These are phyloP conservation scores for Phoxinus phoxinus DNA, from an alignment of 2,113 vertebrate species.

Conservation along the genomic window DNA sequence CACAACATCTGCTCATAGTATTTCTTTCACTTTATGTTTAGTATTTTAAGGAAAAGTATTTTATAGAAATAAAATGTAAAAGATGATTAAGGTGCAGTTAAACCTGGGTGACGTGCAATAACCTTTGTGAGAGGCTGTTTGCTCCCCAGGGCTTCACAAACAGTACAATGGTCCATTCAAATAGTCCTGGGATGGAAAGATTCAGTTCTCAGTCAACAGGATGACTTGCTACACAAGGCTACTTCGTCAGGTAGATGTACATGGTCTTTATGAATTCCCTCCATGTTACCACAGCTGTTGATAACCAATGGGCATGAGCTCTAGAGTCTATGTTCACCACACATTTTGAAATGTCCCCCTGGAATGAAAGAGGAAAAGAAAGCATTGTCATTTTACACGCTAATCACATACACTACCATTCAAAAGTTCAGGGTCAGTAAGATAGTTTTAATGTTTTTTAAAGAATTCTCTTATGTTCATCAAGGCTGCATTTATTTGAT, in stretches of 20 bases:
- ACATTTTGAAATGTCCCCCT: constrained; percentile 90
- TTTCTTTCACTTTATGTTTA: neutral
- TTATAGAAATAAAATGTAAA: constrained; percentile 25
- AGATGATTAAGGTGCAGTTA: neutral
- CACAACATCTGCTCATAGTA: neutral
- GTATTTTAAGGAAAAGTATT: neutral
- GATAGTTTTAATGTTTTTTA: neutral
- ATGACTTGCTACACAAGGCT: constrained; percentile 74
- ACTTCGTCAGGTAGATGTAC: constrained; percentile 88
- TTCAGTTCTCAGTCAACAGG: neutral
- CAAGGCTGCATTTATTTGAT: neutral
- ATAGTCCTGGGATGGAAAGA: neutral
- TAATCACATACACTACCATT: neutral
- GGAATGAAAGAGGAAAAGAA: constrained; percentile 38
- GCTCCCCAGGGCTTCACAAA: constrained; percentile 9
- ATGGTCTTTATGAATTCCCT: constrained; percentile 88
- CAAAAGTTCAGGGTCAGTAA: neutral
- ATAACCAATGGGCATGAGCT: constrained; percentile 84
- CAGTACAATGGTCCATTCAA: neutral
- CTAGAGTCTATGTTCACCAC: constrained; percentile 85
- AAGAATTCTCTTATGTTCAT: neutral
- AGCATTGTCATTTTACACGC: neutral
- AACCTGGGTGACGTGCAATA: neutral
- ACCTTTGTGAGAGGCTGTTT: neutral
- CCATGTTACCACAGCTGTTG: constrained; percentile 80